Evolutionary conservation across 53 echinoderm and acorn worm species (phyloP).

Genomic region (Zoroaster sp.): DNA sequence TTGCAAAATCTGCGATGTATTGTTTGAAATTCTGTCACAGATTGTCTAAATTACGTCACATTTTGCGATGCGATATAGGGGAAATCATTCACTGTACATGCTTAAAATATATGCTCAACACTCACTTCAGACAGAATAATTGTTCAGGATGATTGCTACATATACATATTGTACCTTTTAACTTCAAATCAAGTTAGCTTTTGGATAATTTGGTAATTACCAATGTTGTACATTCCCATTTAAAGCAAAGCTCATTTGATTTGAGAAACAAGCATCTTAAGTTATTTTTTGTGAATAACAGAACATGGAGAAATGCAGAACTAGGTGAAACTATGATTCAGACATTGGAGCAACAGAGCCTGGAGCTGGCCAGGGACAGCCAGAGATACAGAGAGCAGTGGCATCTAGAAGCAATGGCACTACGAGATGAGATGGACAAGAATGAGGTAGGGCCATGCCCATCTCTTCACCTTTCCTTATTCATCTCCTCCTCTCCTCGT

Average conservation of each 20-base stretch:
- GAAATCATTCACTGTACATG: too few relatives aligned
- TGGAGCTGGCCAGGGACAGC: conserved; percentile 87
- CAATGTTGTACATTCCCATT: too few relatives aligned
- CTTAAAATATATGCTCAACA: too few relatives aligned
- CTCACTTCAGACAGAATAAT: too few relatives aligned
- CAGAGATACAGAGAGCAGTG: conserved; percentile 85
- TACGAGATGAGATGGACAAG: conserved; percentile 97
- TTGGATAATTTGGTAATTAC: too few relatives aligned
- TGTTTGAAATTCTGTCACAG: too few relatives aligned
- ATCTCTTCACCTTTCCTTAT: neutral
- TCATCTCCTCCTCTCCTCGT: neutral
- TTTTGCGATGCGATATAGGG: too few relatives aligned
- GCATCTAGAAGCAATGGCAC: conserved; percentile 89
- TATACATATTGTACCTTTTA: too few relatives aligned
- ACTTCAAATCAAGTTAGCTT: too few relatives aligned
- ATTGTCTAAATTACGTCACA: too few relatives aligned
- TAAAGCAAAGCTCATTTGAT: neutral
- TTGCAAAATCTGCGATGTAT: too few relatives aligned
- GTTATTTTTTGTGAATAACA: neutral
- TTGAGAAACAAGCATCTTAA: neutral
- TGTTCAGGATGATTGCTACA: too few relatives aligned
- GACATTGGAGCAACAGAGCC: conserved; percentile 92
- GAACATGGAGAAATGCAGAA: conserved; percentile 99
- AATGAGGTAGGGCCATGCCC: conserved; percentile 69
- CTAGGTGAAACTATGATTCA: conserved; percentile 98